Base-by-base conservation (phyloP, 2,113 vertebrate species). In the Vombatus ursinus region DNA sequence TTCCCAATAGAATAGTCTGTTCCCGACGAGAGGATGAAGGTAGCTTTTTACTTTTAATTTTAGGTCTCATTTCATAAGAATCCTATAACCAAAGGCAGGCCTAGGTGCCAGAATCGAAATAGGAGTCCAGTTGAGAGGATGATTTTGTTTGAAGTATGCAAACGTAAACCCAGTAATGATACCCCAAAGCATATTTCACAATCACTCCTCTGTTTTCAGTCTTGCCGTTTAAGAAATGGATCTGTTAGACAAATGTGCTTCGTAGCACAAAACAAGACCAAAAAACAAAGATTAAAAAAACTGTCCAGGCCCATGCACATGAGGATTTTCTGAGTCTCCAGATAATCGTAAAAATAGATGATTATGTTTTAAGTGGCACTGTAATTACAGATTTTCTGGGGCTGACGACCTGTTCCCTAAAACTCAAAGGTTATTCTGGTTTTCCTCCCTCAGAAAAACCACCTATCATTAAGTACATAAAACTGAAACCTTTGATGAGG, bases 81-180 rank as follows among this genome's bases (percentile, higher is more conserved):
- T 97, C 96, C 96, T 95, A 90, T 92, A 95, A 96, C 96, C 96
- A 97, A 94, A 97, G 94, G 96, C 97, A 97, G 93, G 96, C 96
- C 94, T 96, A 96, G 96, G 97, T 93, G 96, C 92, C 95, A 96
- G 95, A 95, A 96, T 94, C 92, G 53, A 94, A 97, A 95, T 52
- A n/a, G 91, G 93, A 97, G 95, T 91, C 94, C 94, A 95, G 95
- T 93, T 98, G 91, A 95, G 95, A 97, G 54, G 48, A 95, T 93
- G 61, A 96, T 53, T 95, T 96, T 93, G 91, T 92, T 44, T 97
- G 96, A 50, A 95, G 96, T 90, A 92, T 95, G 94, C 52, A 97
- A 96, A 92, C 25, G 23, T 90, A 96, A 97, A 97, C 95, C 96
- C 51, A 96, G 93, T 95, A 92, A 44, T 90, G 77, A 50, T 68